A percentile compares a stretch with the other conserved stretches of the same genome.
Conservation (phyloP, 2,797 vertebrate genomes). For the Melanogrammus aeglefinus region DNA sequence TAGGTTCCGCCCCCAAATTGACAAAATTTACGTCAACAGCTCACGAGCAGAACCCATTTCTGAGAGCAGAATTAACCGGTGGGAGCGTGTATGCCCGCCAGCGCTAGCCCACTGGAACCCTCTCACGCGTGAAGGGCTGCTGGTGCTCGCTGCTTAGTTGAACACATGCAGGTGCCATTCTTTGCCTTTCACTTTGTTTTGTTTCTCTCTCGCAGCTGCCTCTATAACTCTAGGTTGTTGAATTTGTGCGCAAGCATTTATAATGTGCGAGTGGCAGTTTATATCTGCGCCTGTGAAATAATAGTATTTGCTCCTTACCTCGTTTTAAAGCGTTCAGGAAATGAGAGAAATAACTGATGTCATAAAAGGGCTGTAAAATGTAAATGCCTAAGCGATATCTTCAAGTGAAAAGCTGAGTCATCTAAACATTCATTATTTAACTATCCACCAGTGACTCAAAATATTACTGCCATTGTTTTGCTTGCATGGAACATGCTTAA, state of each 20-base stretch:
- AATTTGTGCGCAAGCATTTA: neutral
- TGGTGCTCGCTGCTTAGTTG: slow-evolving; percentile 5
- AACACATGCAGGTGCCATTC: neutral
- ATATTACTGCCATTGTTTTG: too few relatives aligned
- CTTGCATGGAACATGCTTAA: too few relatives aligned
- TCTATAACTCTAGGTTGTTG: neutral
- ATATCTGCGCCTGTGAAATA: neutral
- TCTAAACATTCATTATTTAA: too few relatives aligned
- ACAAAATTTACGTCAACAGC: neutral
- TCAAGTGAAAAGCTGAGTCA: too few relatives aligned
- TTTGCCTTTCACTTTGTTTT: slow-evolving; percentile 3
- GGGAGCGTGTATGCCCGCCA: slow-evolving; percentile 5
- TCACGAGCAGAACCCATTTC: neutral
- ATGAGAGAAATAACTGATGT: neutral
- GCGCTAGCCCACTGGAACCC: neutral
- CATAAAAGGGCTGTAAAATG: neutral
- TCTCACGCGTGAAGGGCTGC: neutral
- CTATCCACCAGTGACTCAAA: too few relatives aligned
- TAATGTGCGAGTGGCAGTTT: neutral
- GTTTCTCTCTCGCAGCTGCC: neutral
- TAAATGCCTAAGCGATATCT: too few relatives aligned
- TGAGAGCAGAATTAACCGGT: neutral
- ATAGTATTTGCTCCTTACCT: neutral
- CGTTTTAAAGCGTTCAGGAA: neutral
- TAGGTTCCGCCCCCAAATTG: neutral